Base-by-base conservation (phyloP, 2,888 invertebrate species). In the Pammene aurita region DNA sequence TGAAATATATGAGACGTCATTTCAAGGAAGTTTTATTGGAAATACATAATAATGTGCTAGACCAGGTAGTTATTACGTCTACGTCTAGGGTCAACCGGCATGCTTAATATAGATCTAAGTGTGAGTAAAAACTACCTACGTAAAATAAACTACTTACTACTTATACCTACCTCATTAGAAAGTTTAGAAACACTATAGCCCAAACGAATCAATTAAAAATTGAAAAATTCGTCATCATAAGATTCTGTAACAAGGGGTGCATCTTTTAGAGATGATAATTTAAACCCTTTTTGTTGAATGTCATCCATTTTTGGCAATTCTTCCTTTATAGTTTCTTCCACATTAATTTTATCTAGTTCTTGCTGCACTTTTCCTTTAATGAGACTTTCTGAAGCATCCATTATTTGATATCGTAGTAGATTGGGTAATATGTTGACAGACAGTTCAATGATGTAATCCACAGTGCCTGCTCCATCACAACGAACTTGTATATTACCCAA, bases 401-500 rank as follows among this genome's bases (percentile, higher is more conserved):
- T 96, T 71, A 97, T 96, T 87, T 97, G 97, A 82, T 97, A 96
- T 66, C 98, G 94, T 71, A 98, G 88, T 56, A 97, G 88, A 92
- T 98, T 98, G 0, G 97, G 97, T 62, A 97, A 80, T 57, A 97
- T 92, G 83, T 98, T 98, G 0, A 97, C 94, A 5, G 93, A 93
- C 70, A 96, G 95, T 87, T 98, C 98, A 71, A 97, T 90, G 0
- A 96, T 80, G 79, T 97, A 97, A 86, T 98, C 98, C 18, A 96
- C 73, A 0, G 97, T 96, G 13, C 98, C 97, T 0, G 97, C 96
- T 0, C 98, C 98, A 76, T 97, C 94, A 77, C 96, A 96, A 34
- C 97, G 93, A 14, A 97, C 94, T 86, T 97, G 97, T 75, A 97
- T 96, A 80, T 97, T 97, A 5, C 97, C 97, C 72, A 97, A 84